phyloP scores from a whole-genome alignment of 2,113 vertebrate genomes.

The Megaptera novaeangliae region DNA sequence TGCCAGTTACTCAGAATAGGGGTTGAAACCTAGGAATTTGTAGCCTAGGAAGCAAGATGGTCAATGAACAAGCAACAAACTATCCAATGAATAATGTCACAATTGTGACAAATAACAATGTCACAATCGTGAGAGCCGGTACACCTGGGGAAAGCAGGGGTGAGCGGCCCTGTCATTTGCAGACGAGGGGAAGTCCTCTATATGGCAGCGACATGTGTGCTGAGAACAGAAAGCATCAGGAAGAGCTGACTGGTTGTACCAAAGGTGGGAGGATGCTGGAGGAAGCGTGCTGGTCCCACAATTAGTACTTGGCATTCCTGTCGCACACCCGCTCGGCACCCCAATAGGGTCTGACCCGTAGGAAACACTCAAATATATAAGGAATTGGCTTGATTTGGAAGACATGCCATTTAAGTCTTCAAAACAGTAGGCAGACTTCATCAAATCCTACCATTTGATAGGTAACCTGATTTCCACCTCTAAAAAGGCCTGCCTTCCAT shows the following conservation, averaged over 20 bases:
- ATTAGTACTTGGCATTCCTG: too few species aligned
- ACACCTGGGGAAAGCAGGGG: neutral
- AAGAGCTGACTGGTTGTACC: neutral
- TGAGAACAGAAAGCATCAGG: neutral
- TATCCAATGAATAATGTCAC: neutral
- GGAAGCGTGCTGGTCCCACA: accelerated
- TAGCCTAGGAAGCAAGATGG: neutral
- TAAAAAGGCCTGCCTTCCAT: neutral
- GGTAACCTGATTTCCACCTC: neutral
- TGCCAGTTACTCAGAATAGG: neutral
- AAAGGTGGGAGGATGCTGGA: neutral
- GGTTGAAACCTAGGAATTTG: neutral
- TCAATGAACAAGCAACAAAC: neutral
- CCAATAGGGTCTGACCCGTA: too few species aligned
- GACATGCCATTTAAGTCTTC: neutral
- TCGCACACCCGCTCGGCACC: neutral
- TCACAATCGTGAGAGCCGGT: too few species aligned
- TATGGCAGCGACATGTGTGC: neutral
- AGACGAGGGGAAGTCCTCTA: neutral
- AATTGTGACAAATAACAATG: neutral
- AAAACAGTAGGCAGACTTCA: neutral
- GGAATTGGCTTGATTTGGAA: neutral
- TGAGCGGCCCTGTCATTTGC: too few species aligned
- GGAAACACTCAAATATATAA: neutral
- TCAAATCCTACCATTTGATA: neutral